Conservation (phyloP, 2,888 invertebrate genomes). For the Trissonchulus latispiculum region DNA sequence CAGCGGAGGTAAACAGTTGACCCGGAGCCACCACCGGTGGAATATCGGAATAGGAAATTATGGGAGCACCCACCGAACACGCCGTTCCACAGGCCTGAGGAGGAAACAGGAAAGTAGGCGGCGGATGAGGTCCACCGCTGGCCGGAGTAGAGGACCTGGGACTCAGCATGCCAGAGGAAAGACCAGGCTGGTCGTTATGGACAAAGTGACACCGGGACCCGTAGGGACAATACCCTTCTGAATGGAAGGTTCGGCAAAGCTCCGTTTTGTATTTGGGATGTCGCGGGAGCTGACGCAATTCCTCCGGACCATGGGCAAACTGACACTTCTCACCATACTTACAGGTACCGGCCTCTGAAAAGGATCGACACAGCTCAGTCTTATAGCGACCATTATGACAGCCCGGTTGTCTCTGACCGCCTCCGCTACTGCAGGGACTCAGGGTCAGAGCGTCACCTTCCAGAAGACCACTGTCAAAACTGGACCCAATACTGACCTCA, state of each 20-base stretch:
- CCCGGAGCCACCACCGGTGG: not conserved
- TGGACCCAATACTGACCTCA: no score
- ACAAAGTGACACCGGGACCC: conserved; percentile 96
- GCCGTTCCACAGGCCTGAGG: no score
- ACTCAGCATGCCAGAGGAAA: no score
- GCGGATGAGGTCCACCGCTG: conserved; percentile 56
- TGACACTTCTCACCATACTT: conserved; percentile 97
- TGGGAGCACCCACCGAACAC: no score
- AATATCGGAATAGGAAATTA: no score
- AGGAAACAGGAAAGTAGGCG: no score
- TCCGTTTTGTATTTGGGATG: conserved; percentile 99
- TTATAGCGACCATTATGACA: conserved; percentile 68
- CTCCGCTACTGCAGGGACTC: not conserved
- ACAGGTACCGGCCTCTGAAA: conserved; percentile 89
- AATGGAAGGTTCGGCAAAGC: conserved; percentile 86
- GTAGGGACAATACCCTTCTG: conserved; percentile 90
- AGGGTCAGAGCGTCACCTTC: not conserved
- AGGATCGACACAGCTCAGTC: conserved; percentile 93
- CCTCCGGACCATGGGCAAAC: conserved; percentile 89
- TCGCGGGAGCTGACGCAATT: conserved; percentile 79
- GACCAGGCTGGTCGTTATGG: conserved; percentile 85
- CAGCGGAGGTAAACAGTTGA: not conserved
- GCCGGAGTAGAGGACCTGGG: no score
- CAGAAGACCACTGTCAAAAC: not conserved
- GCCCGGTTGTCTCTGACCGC: not conserved